phyloP scores from a whole-genome alignment of 2,888 invertebrate species.

The Melangyna quadrimaculata region DNA sequence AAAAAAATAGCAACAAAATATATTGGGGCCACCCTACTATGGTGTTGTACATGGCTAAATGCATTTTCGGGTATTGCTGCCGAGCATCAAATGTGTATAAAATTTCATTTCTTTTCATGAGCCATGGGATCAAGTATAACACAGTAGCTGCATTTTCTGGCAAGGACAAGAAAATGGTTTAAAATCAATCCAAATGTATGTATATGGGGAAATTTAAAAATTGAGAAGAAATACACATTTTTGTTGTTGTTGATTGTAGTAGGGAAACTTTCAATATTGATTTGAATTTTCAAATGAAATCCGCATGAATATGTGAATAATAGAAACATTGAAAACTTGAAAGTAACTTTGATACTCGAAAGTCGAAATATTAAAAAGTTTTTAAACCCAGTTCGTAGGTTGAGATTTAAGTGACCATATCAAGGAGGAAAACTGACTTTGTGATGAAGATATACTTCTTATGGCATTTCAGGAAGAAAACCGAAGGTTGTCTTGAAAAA shows the following conservation, averaged over 20 bases:
- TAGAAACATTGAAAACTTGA: no score
- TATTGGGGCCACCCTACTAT: no score
- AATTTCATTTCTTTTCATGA: constrained; percentile 8
- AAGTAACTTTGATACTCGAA: no score
- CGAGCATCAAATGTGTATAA: neutral
- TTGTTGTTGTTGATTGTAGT: neutral
- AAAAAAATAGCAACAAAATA: no score
- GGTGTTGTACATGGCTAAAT: neutral
- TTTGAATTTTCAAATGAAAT: neutral
- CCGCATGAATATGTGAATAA: neutral
- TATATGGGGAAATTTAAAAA: neutral
- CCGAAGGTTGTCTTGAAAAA: no score
- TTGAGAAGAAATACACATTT: neutral
- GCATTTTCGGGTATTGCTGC: neutral
- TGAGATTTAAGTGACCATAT: no score
- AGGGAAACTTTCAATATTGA: neutral
- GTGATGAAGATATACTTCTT: no score
- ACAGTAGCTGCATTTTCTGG: neutral
- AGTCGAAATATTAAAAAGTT: no score
- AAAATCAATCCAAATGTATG: neutral
- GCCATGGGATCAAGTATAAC: neutral
- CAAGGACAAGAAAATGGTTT: neutral
- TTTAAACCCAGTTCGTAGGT: no score
- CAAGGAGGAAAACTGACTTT: no score
- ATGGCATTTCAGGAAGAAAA: no score